Evolutionary conservation across 2,888 invertebrate genomes (phyloP).

Genomic region (Diarsia brunnea): DNA sequence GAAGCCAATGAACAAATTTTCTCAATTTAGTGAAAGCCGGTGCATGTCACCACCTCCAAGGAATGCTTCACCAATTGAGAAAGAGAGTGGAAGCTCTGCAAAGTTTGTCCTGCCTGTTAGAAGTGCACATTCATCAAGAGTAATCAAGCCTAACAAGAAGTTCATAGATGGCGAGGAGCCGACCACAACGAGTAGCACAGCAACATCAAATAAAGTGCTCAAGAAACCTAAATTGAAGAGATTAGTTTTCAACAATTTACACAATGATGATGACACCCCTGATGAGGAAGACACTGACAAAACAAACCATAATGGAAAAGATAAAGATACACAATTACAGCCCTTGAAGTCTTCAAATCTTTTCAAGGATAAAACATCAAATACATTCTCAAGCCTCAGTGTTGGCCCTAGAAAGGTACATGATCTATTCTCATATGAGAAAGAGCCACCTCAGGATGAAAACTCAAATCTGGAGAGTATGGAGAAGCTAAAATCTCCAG

Average conservation of each 20-base stretch:
- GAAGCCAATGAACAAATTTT: slow-evolving; percentile 87
- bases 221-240: slow-evolving; percentile 89
- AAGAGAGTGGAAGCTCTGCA: slow-evolving; percentile 79
- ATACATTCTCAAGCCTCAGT: slow-evolving; percentile 83
- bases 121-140: slow-evolving; percentile 96
- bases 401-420: slow-evolving; percentile 78
- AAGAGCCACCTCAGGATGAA: slow-evolving; percentile 85
- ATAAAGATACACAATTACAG: slow-evolving; percentile 78
- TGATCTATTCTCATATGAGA: slow-evolving; percentile 86
- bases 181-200: slow-evolving; percentile 73
- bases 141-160: slow-evolving; percentile 96
- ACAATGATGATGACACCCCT: slow-evolving; percentile 79
- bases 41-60: slow-evolving; percentile 88
- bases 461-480: slow-evolving; percentile 82
- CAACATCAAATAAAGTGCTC: slow-evolving; percentile 84
- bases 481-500: slow-evolving; percentile 80
- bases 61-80: slow-evolving; percentile 83
- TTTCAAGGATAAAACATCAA: slow-evolving; percentile 87
- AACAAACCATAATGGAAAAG: slow-evolving; percentile 79
- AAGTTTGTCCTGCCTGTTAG: slow-evolving; percentile 95
- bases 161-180: slow-evolving; percentile 93
- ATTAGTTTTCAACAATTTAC: slow-evolving; percentile 86
- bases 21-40: slow-evolving; percentile 86
- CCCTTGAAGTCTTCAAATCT: slow-evolving; percentile 80
- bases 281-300: slow-evolving; percentile 81